Percentiles rank a stretch among this genome's conserved stretches.
Conservation (phyloP, 2,888 invertebrate genomes). For the Pollenia angustigena region DNA sequence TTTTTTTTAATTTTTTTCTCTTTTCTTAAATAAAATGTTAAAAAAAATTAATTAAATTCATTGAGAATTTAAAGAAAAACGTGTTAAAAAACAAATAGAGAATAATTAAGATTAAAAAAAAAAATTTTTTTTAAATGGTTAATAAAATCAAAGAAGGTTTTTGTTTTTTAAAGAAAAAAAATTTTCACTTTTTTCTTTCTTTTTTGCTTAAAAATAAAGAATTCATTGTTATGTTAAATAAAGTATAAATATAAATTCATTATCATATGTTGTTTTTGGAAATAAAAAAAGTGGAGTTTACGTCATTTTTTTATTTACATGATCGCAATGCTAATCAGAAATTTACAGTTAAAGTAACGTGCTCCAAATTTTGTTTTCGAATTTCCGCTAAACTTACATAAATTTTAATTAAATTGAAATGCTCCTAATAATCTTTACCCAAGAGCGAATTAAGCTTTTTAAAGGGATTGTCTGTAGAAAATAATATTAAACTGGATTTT, state of each 20-base stretch:
- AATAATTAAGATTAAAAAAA: background rate
- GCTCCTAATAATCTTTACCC: no score
- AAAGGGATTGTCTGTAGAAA: no score
- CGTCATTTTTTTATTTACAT: background rate
- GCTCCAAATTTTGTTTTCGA: no score
- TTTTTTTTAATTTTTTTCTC: background rate
- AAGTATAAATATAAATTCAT: background rate
- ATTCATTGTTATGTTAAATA: conserved; percentile 45
- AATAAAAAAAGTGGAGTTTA: background rate
- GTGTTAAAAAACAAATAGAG: background rate
- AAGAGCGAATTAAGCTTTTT: no score
- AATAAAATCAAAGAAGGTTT: conserved; percentile 4
- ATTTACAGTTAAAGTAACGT: no score
- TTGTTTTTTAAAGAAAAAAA: conserved; percentile 21
- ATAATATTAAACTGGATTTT: no score
- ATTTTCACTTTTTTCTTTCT: conserved; percentile 39
- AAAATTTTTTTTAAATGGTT: background rate
- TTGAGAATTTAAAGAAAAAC: conserved; percentile 29
- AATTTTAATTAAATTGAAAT: no score
- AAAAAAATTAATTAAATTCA: conserved; percentile 46
- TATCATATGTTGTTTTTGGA: background rate
- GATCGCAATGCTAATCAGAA: no score
- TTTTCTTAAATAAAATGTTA: conserved; percentile 16
- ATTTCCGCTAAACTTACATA: no score
- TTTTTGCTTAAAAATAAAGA: conserved; percentile 1